A percentile compares a stretch with the other conserved stretches of the same genome.
These are phyloP conservation scores for Myoxocephalus aenaeus DNA, from an alignment of 2,797 vertebrate species.

Conservation along the genomic window DNA sequence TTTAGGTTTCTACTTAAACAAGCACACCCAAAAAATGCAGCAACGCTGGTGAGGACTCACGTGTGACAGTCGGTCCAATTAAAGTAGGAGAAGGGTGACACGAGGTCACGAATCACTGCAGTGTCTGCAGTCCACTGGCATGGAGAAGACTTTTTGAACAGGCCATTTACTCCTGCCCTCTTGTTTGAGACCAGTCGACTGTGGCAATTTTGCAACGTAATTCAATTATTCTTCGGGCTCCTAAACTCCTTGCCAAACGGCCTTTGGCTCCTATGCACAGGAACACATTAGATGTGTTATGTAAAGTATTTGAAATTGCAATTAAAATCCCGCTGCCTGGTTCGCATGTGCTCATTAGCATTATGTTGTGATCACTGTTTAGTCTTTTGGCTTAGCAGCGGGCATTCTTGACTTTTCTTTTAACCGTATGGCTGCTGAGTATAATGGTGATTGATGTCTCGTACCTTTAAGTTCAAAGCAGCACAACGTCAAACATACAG, in stretches of 20 bases:
- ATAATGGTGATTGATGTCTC: not conserved
- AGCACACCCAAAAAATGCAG: not conserved
- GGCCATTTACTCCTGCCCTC: conserved; percentile 48
- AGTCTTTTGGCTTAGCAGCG: not conserved
- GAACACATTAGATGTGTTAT: conserved; percentile 48
- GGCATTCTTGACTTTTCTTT: conserved; percentile 20
- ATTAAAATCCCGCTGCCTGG: conserved; percentile 51
- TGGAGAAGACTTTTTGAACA: conserved; percentile 43
- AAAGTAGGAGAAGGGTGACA: conserved; percentile 14
- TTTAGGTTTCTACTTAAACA: conserved; percentile 31
- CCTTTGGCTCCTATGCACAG: conserved; percentile 32
- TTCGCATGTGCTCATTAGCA: conserved; percentile 54
- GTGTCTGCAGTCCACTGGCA: conserved; percentile 9
- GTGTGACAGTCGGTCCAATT: conserved; percentile 52
- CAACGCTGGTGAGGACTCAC: conserved; percentile 15
- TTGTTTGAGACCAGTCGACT: conserved; percentile 64
- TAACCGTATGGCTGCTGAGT: not conserved
- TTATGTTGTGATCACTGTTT: conserved; percentile 43
- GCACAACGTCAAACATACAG: not conserved
- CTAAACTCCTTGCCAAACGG: conserved; percentile 47
- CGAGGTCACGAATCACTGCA: conserved; percentile 39
- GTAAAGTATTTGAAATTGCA: conserved; percentile 64
- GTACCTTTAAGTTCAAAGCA: conserved; percentile 23
- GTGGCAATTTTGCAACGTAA: conserved; percentile 61
- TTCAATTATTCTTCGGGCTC: conserved; percentile 54